Evolutionary conservation across 2,113 vertebrate species (phyloP), one percentile per base, ranked within the genome.

Genomic region (Nannobrachium achirus): DNA sequence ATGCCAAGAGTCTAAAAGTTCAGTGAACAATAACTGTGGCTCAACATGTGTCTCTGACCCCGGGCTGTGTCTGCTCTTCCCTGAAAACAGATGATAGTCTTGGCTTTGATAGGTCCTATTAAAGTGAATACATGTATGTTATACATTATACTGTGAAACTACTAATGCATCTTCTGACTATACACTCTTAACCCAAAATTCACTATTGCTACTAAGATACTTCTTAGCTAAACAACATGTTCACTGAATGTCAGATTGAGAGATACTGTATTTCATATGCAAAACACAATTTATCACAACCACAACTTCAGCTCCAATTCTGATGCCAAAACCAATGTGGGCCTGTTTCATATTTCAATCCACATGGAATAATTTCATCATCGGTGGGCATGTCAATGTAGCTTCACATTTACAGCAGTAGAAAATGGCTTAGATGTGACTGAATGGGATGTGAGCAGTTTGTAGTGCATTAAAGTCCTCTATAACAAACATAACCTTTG

Each of bases 401-500:
- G 50, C 18, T 68, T 56, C n/a, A 55, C 18, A 65, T 78, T 66
- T 50, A 72, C 1, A 16, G 33, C 56, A 63, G n/a, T 13, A 63
- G 7, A 45, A 79, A 76, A 72, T 56, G 42, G 10, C 38, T 73
- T 46, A 10, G 33, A 66, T n/a, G 52, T 19, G 55, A 18, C 8
- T 67, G 69, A 71, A 67, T 68, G n/a, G 15, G 50, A 49, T 73
- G 57, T 13, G 46, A 55, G 40, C 65, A 70, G 68, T 74, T 80
- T 69, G 39, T 25, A 62, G n/a, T 66, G 42, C 0, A 13, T 78
- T 63, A 44, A 73, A 8, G 25, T 33, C 69, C 38, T 40, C 40
- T 69, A 73, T 63, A 72, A 71, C 73, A 77, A 84, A 80, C 62
- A 71, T 56, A 72, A 64, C 50, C 44, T 79, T 78, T 74, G 16